These are phyloP conservation scores for Scatophagus argus DNA, from an alignment of 2,113 vertebrate species.

Conservation along the genomic window DNA sequence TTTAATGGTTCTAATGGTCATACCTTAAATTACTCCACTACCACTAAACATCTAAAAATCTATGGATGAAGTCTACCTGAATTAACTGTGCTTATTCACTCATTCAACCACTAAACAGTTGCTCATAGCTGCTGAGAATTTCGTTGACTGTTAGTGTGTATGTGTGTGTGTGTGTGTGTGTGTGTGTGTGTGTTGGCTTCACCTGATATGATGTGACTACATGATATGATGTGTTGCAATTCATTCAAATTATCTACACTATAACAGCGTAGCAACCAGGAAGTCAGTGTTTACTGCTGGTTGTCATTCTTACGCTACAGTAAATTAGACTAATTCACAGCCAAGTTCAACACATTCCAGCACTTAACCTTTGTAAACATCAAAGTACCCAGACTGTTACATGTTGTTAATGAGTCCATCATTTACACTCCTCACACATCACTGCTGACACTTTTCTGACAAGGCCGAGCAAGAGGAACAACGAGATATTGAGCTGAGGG, in stretches of 20 bases:
- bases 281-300: neutral
- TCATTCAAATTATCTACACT: constrained; percentile 11
- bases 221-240: constrained; percentile 16
- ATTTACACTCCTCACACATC: constrained; percentile 58
- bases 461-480: constrained; percentile 27
- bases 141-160: neutral
- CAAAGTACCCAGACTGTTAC: constrained; percentile 37
- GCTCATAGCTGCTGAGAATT: constrained; percentile 1
- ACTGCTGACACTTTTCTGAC: constrained; percentile 52
- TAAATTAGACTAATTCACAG: constrained; percentile 30
- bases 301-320: constrained; percentile 2
- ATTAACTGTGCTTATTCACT: constrained; percentile 10
- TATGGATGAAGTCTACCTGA: too few species aligned
- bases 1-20: neutral
- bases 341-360: constrained; percentile 41
- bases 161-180: neutral
- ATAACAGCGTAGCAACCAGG: constrained; percentile 7
- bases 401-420: constrained; percentile 45
- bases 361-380: constrained; percentile 57
- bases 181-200: neutral
- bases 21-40: neutral
- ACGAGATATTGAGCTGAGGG: constrained; percentile 25
- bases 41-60: too few species aligned
- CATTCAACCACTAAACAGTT: neutral
- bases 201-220: constrained; percentile 22